phyloP scores from a whole-genome alignment of 2,797 vertebrate genomes.

The Coreius guichenoti region DNA sequence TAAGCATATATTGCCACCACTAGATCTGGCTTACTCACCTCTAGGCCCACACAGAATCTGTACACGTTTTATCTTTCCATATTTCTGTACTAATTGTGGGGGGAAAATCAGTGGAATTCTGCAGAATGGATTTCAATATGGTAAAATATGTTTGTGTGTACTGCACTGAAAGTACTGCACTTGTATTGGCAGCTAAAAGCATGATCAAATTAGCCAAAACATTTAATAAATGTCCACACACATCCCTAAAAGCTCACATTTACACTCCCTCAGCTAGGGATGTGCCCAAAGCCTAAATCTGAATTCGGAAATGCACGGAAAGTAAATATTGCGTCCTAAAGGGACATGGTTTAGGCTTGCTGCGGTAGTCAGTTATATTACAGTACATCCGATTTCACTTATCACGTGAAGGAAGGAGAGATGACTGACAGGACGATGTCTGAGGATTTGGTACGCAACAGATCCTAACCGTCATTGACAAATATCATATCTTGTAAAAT shows the following conservation, averaged over 20 bases:
- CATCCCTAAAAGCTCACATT: not conserved
- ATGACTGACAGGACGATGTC: no score
- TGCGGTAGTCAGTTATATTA: not conserved
- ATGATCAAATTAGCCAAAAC: not conserved
- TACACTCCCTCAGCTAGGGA: not conserved
- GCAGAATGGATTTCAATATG: not conserved
- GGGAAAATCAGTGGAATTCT: not conserved
- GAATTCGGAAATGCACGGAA: not conserved
- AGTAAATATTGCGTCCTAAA: not conserved
- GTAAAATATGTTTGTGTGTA: not conserved
- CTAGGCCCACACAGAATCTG: conserved; percentile 39
- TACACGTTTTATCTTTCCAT: conserved; percentile 18
- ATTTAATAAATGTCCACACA: not conserved
- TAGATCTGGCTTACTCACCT: conserved; percentile 39
- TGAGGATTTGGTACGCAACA: no score
- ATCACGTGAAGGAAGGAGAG: no score
- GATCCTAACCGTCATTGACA: no score
- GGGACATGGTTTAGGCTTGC: not conserved
- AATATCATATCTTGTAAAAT: no score
- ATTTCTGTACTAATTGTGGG: conserved; percentile 18
- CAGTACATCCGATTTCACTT: not conserved
- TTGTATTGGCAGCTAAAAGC: not conserved
- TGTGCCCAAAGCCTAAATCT: not conserved
- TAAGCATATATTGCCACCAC: conserved; percentile 31
- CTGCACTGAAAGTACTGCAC: not conserved